A percentile compares a stretch with the other conserved stretches of the same genome.
Evolutionary conservation across 2,113 vertebrate genomes (phyloP).

Genomic region (Himantopus leucocephalus): DNA sequence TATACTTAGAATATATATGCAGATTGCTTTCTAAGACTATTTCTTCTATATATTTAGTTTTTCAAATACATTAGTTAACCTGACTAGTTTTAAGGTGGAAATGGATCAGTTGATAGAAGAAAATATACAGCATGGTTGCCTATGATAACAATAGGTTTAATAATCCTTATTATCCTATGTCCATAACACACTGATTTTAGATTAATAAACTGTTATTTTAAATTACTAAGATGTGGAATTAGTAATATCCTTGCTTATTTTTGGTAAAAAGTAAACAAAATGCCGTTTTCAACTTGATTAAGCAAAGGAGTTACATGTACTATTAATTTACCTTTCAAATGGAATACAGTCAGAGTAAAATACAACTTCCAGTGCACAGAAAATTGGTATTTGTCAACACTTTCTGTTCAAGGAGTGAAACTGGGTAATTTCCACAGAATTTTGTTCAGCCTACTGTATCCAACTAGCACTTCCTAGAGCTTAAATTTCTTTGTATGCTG

Average conservation of each 20-base stretch:
- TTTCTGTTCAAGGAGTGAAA: neutral
- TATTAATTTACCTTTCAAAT: neutral
- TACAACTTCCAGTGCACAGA: neutral
- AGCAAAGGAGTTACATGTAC: neutral
- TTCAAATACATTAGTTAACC: neutral
- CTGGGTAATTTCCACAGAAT: neutral
- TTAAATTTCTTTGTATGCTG: neutral
- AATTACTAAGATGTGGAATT: neutral
- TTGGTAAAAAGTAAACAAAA: neutral
- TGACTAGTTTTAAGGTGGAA: neutral
- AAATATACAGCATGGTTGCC: neutral
- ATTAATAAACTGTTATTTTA: neutral
- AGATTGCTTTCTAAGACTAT: neutral
- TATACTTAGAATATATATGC: neutral
- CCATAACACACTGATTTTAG: neutral
- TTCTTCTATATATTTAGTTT: neutral
- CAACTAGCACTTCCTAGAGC: neutral
- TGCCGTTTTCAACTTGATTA: neutral
- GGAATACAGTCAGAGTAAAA: neutral
- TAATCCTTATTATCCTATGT: neutral
- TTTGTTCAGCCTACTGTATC: neutral
- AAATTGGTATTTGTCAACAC: neutral
- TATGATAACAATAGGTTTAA: neutral
- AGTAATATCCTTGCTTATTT: neutral
- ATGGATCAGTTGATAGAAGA: neutral